phyloP scores from a whole-genome alignment of 2,888 invertebrate species.

The Piscicola geometra region DNA sequence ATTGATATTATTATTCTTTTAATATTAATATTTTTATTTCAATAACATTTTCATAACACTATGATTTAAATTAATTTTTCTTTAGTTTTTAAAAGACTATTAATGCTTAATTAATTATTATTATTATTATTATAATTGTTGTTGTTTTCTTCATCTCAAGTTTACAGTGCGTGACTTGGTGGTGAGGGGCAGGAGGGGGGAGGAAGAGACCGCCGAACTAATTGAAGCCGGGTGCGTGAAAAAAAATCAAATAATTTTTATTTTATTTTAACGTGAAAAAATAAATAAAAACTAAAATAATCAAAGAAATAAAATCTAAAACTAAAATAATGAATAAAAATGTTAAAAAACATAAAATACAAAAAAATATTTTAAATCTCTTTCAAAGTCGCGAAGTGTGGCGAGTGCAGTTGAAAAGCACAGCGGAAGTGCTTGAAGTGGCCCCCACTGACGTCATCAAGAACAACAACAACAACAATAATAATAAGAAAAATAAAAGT shows the following conservation, averaged over 20 bases:
- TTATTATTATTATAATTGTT: neutral
- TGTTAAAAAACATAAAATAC: no score
- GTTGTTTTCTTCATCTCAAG: conserved; percentile 5
- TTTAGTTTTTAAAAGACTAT: no score
- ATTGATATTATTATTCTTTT: no score
- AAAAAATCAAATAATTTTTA: neutral
- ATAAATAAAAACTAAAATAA: neutral
- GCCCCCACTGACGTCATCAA: neutral
- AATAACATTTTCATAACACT: no score
- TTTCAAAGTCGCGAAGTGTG: neutral
- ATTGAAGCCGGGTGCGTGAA: neutral
- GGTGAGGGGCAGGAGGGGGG: neutral
- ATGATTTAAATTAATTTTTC: no score
- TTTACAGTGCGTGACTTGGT: neutral
- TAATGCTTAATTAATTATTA: no score
- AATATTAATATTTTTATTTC: no score
- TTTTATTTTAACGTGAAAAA: neutral
- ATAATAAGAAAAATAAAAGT: neutral
- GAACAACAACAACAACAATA: neutral
- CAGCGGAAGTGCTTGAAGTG: neutral
- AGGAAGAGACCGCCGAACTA: neutral
- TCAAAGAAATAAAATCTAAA: neutral
- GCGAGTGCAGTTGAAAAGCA: neutral
- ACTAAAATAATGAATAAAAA: neutral
- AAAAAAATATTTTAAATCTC: neutral